These are phyloP conservation scores for Ephestia elutella DNA, from an alignment of 1,140 invertebrate genomes.

Conservation along the genomic window DNA sequence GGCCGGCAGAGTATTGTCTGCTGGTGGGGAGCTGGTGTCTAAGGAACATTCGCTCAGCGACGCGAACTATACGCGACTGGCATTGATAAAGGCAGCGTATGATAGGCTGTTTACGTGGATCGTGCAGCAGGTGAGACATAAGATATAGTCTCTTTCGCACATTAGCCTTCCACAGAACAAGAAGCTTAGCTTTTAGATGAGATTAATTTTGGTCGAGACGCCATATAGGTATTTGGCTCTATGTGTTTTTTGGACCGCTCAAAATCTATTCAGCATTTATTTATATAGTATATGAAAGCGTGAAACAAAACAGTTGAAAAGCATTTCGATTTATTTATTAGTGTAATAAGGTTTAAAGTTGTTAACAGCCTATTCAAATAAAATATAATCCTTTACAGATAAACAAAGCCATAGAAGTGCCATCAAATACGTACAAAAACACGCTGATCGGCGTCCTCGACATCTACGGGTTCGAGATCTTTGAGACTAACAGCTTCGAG, in stretches of 20 bases:
- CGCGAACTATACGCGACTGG: constrained; percentile 93
- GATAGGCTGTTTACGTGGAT: constrained; percentile 95
- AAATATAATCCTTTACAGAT: constrained; percentile 72
- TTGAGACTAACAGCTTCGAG: constrained; percentile 95
- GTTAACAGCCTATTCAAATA: neutral
- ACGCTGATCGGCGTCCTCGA: constrained; percentile 96
- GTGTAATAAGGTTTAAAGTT: too few species aligned
- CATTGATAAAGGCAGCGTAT: constrained; percentile 95
- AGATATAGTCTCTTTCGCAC: neutral
- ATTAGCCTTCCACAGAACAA: too few species aligned
- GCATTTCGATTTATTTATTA: too few species aligned
- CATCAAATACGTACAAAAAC: constrained; percentile 78
- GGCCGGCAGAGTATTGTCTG: constrained; percentile 91
- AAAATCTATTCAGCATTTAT: too few species aligned
- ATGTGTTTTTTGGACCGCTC: too few species aligned
- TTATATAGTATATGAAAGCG: too few species aligned
- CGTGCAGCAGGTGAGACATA: constrained; percentile 76
- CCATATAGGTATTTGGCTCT: too few species aligned
- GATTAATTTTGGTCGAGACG: too few species aligned
- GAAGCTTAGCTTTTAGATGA: too few species aligned
- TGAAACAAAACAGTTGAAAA: too few species aligned
- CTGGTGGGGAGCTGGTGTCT: constrained; percentile 94
- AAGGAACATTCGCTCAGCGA: constrained; percentile 90
- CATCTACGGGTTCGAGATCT: constrained; percentile 98
- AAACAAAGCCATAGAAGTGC: constrained; percentile 87